Conservation (phyloP, 2,113 vertebrate genomes). For the Riparia riparia region DNA sequence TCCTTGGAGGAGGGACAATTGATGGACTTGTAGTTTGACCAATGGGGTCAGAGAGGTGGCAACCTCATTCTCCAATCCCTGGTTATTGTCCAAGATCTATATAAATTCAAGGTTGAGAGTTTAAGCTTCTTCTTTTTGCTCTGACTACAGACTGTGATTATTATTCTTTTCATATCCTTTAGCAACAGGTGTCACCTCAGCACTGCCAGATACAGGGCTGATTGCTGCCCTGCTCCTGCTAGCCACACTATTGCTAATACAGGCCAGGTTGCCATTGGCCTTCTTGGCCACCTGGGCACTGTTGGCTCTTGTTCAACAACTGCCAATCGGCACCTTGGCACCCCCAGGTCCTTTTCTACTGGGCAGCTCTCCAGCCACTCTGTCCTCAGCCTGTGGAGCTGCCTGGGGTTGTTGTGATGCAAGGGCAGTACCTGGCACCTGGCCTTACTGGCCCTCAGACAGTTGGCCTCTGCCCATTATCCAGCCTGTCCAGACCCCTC, state of each 20-base stretch:
- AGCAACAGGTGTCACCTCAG: background rate
- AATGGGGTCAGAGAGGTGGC: too few species aligned
- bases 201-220: fast-evolving
- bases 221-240: background rate
- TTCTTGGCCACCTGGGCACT: background rate
- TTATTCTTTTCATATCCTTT: too few species aligned
- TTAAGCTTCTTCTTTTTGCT: too few species aligned
- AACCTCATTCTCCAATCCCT: too few species aligned
- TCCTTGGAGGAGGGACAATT: too few species aligned
- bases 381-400: background rate
- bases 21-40: too few species aligned
- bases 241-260: background rate
- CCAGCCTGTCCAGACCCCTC: background rate
- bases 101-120: too few species aligned
- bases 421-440: background rate
- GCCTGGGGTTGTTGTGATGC: too few species aligned
- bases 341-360: background rate
- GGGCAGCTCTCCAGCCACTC: background rate
- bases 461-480: fast-evolving
- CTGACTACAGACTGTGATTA: too few species aligned
- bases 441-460: background rate
- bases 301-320: background rate
- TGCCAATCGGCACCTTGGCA: background rate
- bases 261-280: background rate
- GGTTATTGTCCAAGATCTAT: too few species aligned